These are phyloP conservation scores for Chinchilla lanigera DNA, from an alignment of 2,113 vertebrate species.

Conservation along the genomic window DNA sequence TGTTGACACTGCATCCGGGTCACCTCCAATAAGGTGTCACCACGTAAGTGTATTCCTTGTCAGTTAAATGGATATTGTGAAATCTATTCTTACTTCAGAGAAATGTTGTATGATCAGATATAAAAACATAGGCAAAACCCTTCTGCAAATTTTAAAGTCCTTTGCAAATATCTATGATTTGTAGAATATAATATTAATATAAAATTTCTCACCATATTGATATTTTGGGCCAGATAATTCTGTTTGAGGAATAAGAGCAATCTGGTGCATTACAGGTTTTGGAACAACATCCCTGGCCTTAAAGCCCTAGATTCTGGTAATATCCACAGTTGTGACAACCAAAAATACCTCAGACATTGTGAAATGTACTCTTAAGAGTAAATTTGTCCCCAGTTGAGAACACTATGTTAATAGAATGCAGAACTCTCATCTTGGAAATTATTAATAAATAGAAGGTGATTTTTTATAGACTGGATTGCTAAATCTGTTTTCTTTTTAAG, in stretches of 20 bases:
- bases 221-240: slow-evolving; percentile 47
- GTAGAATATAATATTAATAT: neutral
- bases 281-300: neutral
- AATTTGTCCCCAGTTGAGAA: neutral
- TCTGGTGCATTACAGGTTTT: neutral
- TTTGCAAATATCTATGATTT: slow-evolving; percentile 55
- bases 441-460: neutral
- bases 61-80: neutral
- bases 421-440: neutral
- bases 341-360: neutral
- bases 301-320: neutral
- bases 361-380: neutral
- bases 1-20: accelerated
- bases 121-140: slow-evolving; percentile 38
- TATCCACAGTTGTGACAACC: neutral
- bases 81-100: neutral
- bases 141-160: slow-evolving; percentile 62
- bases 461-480: neutral
- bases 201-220: slow-evolving; percentile 24
- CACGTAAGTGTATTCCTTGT: neutral
- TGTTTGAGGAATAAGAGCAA: neutral
- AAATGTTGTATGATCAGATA: slow-evolving; percentile 59
- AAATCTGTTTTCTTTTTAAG: neutral
- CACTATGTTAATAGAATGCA: neutral
- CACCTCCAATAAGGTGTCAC: no score